These are phyloP conservation scores for Muraenolepis orangiensis DNA, from an alignment of 2,797 vertebrate genomes.

Conservation along the genomic window DNA sequence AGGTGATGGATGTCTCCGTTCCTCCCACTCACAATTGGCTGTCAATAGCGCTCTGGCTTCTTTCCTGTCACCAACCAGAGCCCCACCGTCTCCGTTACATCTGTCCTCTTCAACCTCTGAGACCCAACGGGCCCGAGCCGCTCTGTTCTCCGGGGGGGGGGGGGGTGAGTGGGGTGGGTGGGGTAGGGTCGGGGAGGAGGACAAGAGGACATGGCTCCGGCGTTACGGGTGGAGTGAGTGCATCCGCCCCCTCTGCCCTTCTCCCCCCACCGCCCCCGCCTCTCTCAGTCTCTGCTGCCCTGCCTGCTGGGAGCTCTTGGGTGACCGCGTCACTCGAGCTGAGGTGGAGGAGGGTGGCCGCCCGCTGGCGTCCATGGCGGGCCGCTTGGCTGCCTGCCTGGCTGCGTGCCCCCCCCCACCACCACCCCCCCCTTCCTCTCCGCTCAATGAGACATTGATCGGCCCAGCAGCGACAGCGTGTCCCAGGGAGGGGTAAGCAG, in stretches of 20 bases:
- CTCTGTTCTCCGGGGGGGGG: slow-evolving; percentile 47
- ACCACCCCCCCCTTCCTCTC: slow-evolving; percentile 60
- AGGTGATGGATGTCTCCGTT: slow-evolving; percentile 37
- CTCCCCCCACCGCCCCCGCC: slow-evolving; percentile 30
- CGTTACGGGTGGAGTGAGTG: slow-evolving; percentile 16
- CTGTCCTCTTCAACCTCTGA: slow-evolving; percentile 67
- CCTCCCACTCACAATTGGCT: slow-evolving; percentile 46
- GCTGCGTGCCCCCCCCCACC: slow-evolving; percentile 55
- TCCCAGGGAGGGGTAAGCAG: slow-evolving; percentile 79
- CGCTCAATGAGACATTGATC: slow-evolving; percentile 83
- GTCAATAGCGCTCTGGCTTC: slow-evolving; percentile 41
- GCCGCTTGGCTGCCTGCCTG: slow-evolving; percentile 61
- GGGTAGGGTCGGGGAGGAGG: not conserved
- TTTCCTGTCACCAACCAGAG: slow-evolving; percentile 56
- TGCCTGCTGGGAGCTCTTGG: slow-evolving; percentile 66
- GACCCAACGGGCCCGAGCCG: slow-evolving; percentile 29
- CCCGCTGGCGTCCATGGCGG: slow-evolving; percentile 9
- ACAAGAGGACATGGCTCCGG: slow-evolving; percentile 62
- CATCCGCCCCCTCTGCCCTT: too few species aligned
- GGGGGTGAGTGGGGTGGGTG: too few species aligned
- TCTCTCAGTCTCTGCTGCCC: slow-evolving; percentile 58
- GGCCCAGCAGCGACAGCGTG: slow-evolving; percentile 75
- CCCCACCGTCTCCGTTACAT: slow-evolving; percentile 61
- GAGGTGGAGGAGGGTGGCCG: slow-evolving; percentile 40
- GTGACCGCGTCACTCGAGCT: slow-evolving; percentile 70